Percentiles rank a stretch among this genome's conserved stretches.
These are phyloP conservation scores for Tetropium fuscum DNA, from an alignment of 2,888 invertebrate species.

Conservation along the genomic window DNA sequence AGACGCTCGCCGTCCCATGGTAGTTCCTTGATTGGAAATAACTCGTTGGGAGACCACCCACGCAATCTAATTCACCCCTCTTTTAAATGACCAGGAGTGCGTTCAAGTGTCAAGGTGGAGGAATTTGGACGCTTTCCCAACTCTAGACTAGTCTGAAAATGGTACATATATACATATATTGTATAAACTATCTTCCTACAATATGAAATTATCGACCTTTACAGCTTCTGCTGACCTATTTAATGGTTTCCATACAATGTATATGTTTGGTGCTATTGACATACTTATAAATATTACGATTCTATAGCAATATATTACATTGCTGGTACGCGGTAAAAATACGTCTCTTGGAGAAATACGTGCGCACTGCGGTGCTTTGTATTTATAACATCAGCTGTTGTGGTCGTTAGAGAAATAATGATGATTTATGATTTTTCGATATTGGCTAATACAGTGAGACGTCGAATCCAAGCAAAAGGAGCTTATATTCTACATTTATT, in stretches of 20 bases:
- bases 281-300: constrained; percentile 31
- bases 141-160: too few species aligned
- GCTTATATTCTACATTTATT: neutral
- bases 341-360: constrained; percentile 1
- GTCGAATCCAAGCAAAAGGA: neutral
- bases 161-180: too few species aligned
- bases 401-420: neutral
- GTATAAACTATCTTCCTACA: too few species aligned
- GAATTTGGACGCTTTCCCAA: too few species aligned
- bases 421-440: constrained; percentile 24
- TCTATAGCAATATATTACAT: constrained; percentile 30
- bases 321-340: constrained; percentile 11
- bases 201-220: constrained; percentile 11
- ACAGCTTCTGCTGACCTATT: constrained; percentile 22
- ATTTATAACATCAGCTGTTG: constrained; percentile 17
- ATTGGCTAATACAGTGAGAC: constrained; percentile 13
- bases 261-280: constrained; percentile 29
- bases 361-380: neutral
- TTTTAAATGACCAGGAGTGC: constrained; percentile 10
- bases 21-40: constrained; percentile 59
- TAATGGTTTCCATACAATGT: constrained; percentile 18
- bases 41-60: constrained; percentile 46
- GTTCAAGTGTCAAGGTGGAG: too few species aligned
- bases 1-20: constrained; percentile 55
- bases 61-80: constrained; percentile 18